Evolutionary conservation across 1,140 invertebrate genomes (phyloP), one percentile per base, ranked within the genome.

Genomic region (Sycophila sp.): DNA sequence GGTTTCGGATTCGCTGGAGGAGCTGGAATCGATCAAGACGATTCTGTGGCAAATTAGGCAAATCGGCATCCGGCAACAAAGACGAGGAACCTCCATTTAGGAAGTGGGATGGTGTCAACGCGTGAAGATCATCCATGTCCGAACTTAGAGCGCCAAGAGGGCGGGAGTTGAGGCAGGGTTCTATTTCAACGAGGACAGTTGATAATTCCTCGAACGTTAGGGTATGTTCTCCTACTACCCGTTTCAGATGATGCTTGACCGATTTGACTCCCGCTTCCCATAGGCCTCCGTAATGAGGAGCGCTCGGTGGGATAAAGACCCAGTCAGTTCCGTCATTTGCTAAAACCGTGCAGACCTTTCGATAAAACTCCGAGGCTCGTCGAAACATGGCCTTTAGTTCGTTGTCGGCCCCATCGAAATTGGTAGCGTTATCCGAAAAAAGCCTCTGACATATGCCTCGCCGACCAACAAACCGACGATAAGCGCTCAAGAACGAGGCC

Each of bases 261-360:
- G 72, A 59, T 17, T 70, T 60, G 6, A 73, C 47, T 2, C 67
- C 72, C 4, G 66, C 67, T 38, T 73, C 67, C 60, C 51, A 69
- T 4, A 73, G 17, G 0, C 53, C 65, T 4, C 36, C 53, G 51
- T 13, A 67, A 45, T 65, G 63, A 36, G 63, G 63, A 11, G 30
- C 17, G 15, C 42, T 51, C n/a, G 63, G 45, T 7, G 47, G 45
- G 36, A 65, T 65, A 7, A 65, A 65, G 6, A 10, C 5, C 47
- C 63, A 51, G 4, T 24, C 24, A 1, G 45, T 65, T 24, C 26
- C 30, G n/a, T 65, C 47, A 42, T 65, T 51, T 10, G 45, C 19
- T 6, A 51, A 22, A 36, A 65, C 8, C 4, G 5, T 4, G 3
- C 45, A 45, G 0, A 36, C 30, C 1, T 53, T 38, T 4, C 6